These are phyloP conservation scores for Seriola quinqueradiata DNA, from an alignment of 2,113 vertebrate genomes.

Conservation along the genomic window DNA sequence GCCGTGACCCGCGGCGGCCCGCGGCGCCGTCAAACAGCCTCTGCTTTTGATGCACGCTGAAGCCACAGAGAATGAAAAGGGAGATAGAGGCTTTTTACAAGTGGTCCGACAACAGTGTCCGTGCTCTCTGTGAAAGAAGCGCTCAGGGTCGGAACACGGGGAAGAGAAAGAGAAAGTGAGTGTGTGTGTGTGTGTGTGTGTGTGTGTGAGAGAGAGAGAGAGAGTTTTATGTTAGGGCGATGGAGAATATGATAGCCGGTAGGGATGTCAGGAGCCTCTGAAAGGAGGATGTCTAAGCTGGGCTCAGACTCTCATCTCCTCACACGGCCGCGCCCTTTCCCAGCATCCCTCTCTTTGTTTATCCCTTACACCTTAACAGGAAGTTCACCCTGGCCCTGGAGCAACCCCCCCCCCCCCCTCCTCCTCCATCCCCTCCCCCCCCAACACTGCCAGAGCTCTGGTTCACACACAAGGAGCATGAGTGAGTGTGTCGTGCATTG, in stretches of 20 bases:
- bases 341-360: conserved; percentile 72
- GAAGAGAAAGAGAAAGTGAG: conserved; percentile 28
- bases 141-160: conserved; percentile 48
- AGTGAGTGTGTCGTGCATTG: conserved; percentile 55
- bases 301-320: conserved; percentile 85
- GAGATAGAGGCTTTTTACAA: conserved; percentile 66
- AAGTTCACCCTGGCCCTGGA: conserved; percentile 78
- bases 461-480: conserved; percentile 65
- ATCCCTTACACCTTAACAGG: conserved; percentile 83
- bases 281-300: conserved; percentile 74
- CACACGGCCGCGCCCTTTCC: conserved; percentile 72
- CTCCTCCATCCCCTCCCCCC: background rate
- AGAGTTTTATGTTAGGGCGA: conserved; percentile 54
- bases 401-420: conserved; percentile 35
- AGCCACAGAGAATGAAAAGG: conserved; percentile 52
- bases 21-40: conserved; percentile 51
- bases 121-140: conserved; percentile 60
- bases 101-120: conserved; percentile 62
- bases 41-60: conserved; percentile 53
- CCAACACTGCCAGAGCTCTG: conserved; percentile 37
- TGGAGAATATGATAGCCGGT: conserved; percentile 73
- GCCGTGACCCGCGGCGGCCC: conserved; percentile 53
- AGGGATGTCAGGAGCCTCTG: conserved; percentile 74
- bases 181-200: conserved; percentile 3
- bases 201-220: conserved; percentile 21